Base-by-base conservation (phyloP, 2,888 invertebrate genomes). In the Gasteruption jaculator region DNA sequence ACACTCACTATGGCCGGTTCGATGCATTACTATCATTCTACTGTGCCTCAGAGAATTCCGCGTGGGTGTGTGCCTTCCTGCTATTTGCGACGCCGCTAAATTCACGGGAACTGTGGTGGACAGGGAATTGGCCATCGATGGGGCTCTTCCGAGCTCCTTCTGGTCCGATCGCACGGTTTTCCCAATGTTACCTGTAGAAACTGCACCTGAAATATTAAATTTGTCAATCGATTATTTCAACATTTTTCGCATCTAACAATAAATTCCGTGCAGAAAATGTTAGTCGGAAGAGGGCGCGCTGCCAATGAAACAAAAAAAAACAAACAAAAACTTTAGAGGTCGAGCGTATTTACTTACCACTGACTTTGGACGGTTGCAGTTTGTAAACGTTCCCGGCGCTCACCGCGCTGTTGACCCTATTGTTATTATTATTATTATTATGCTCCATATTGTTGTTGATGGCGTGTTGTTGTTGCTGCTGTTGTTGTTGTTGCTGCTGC, bases 41-140 rank as follows among this genome's bases (percentile, higher is more conserved):
- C 82, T 82, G 61, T 83, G 83, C 50, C 83, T 72, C 49, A 83
- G 72, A 58, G 82, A 83, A 62, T 79, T 81, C 57, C 83, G 74
- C 16, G 83, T 83, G 34, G 83, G 83, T 12, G 80, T 78, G 63
- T 83, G 83, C 47, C 81, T 74, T 35, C 79, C 81, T 26, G 80
- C 79, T 50, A 83, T 77, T 65, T 77, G 78, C 50, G 73, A 73
- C 16, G 76, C 76, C 38, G 79, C 78, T 53, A 83, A 76, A 66
- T 82, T 83, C 64, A 82, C 82, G 38, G 83, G 83, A 46, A 83
- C 83, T 5, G 83, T 83, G 22, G 83, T 83, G 53, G 73, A 73
- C 57, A 79, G 57, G 57, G 73, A 74, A 57, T 73, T 71, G 35
- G 76, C 73, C 65, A 76, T 76, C 26, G 76, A 75, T 8, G 77